These are phyloP conservation scores for Arctia plantaginis DNA, from an alignment of 2,888 invertebrate genomes.

Conservation along the genomic window DNA sequence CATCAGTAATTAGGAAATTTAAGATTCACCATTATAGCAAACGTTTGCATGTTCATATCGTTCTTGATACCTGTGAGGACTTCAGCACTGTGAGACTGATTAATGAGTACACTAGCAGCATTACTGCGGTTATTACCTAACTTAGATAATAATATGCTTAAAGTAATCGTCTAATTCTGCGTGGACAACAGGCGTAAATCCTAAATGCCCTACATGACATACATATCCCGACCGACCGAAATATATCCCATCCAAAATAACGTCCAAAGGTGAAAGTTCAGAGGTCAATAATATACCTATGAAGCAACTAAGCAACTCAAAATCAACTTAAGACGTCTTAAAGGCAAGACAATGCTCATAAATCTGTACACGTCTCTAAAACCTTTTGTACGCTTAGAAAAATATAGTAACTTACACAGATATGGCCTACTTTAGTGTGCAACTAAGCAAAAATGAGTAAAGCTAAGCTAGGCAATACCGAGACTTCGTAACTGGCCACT, in stretches of 20 bases:
- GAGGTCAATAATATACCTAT: not conserved
- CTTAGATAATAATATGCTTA: not conserved
- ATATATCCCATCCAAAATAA: not conserved
- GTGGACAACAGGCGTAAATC: not conserved
- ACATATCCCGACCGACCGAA: not conserved
- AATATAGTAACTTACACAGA: constrained; percentile 2
- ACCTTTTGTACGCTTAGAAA: not conserved
- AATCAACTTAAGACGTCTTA: not conserved
- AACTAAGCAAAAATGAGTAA: constrained; percentile 14
- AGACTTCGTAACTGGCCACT: constrained; percentile 42
- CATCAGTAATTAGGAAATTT: too few species aligned
- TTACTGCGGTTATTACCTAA: not conserved
- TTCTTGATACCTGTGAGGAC: not conserved
- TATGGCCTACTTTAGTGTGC: not conserved
- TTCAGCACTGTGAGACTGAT: not conserved
- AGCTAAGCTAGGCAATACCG: constrained; percentile 7
- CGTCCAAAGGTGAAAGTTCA: not conserved
- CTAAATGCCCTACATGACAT: not conserved
- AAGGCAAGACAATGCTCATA: not conserved
- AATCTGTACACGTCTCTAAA: not conserved
- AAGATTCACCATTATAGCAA: too few species aligned
- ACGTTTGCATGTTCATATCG: too few species aligned
- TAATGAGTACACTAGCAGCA: not conserved
- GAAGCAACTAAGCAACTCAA: not conserved
- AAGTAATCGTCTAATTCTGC: not conserved